Conservation (phyloP, 2,797 vertebrate species). For the Sebastes goodei region DNA sequence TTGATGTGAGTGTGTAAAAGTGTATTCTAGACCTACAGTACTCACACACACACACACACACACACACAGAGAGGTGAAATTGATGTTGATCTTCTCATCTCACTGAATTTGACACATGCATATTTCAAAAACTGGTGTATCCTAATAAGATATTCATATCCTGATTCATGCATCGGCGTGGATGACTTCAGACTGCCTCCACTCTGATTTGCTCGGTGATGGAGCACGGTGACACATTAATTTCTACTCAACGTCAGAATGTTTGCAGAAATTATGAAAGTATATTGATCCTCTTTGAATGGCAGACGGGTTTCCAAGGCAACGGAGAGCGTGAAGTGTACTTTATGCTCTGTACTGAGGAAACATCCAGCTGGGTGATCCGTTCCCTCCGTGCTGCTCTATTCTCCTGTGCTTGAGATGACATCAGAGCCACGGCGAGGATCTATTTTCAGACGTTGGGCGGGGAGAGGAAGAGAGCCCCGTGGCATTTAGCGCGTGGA, state of each 20-base stretch:
- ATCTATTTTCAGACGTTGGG: conserved; percentile 54
- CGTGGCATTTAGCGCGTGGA: conserved; percentile 36
- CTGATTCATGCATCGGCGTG: neutral
- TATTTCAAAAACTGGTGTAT: neutral
- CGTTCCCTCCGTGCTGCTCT: conserved; percentile 23
- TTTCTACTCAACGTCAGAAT: neutral
- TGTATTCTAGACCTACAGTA: too few species aligned
- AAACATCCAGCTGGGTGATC: conserved; percentile 26
- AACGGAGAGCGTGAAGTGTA: conserved; percentile 50
- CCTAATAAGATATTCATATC: neutral
- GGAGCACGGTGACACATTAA: neutral
- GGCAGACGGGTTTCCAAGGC: conserved; percentile 64
- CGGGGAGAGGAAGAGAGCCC: conserved; percentile 32
- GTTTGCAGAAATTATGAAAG: neutral
- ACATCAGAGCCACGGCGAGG: conserved; percentile 43
- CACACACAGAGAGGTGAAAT: neutral
- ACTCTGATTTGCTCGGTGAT: neutral
- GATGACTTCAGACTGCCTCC: neutral
- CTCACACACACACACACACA: too few species aligned
- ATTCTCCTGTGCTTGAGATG: conserved; percentile 44
- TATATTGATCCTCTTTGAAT: conserved; percentile 16
- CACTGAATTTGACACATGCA: neutral
- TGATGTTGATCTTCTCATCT: neutral
- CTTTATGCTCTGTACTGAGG: conserved; percentile 21
- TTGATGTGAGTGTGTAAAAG: too few species aligned